Conservation (phyloP, 2,113 vertebrate species). For the Spermophilus dauricus region DNA sequence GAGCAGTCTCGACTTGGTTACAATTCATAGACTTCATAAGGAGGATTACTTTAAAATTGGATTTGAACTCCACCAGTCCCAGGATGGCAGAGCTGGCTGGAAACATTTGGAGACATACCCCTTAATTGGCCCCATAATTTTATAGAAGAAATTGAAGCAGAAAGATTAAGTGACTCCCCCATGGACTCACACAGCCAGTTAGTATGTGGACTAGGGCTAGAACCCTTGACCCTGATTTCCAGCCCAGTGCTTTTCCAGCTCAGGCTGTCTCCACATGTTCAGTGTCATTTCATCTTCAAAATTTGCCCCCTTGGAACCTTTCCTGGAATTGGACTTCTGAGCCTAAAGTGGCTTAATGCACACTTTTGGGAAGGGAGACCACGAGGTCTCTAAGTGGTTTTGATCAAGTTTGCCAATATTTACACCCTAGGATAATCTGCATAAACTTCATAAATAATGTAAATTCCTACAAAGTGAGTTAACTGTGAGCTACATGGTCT, state of each 20-base stretch:
- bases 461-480: slow-evolving; percentile 49
- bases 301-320: slow-evolving; percentile 26
- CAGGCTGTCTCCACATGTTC: neutral
- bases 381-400: slow-evolving; percentile 37
- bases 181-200: neutral
- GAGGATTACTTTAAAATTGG: slow-evolving; percentile 65
- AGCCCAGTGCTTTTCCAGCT: neutral
- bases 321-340: slow-evolving; percentile 64
- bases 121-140: neutral
- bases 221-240: neutral
- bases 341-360: slow-evolving; percentile 9
- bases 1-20: slow-evolving; percentile 5
- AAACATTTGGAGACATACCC: neutral
- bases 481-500: slow-evolving; percentile 14
- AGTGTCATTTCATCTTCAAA: slow-evolving; percentile 61
- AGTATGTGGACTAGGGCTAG: neutral
- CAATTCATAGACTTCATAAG: slow-evolving; percentile 60
- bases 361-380: slow-evolving; percentile 42
- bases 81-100: neutral
- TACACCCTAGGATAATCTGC: slow-evolving; percentile 62
- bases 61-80: slow-evolving; percentile 14
- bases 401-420: slow-evolving; percentile 67
- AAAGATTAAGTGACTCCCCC: neutral
- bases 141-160: neutral
- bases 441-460: slow-evolving; percentile 64